Conservation (phyloP, 1,140 invertebrate species). For the Colletes latitarsis region DNA sequence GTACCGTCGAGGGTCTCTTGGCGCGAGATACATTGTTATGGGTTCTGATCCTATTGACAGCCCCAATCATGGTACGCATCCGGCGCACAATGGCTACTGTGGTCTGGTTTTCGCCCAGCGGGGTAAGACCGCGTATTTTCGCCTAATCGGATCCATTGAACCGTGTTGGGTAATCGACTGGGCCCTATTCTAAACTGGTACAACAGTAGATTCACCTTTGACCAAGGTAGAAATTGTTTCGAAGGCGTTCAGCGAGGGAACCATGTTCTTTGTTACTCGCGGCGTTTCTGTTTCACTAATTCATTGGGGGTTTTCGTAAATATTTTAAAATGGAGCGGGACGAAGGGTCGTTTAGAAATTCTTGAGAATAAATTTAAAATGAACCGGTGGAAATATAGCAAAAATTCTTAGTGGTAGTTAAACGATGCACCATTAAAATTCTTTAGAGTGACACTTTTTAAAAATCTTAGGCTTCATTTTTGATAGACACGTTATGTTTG, state of each 20-base stretch:
- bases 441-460: no score
- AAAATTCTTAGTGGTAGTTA: no score
- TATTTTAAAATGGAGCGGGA: not conserved
- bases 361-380: no score
- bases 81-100: conserved; percentile 36
- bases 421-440: no score
- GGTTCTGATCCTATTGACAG: conserved; percentile 67
- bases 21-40: conserved; percentile 72
- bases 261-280: not conserved
- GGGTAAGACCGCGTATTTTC: conserved; percentile 64
- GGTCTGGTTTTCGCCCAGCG: conserved; percentile 47
- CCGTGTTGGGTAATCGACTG: conserved; percentile 68
- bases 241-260: not conserved
- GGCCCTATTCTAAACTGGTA: conserved; percentile 13
- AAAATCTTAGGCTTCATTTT: no score
- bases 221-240: not conserved
- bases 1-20: conserved; percentile 67
- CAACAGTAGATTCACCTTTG: conserved; percentile 1
- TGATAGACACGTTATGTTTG: no score
- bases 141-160: conserved; percentile 73
- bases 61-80: conserved; percentile 38
- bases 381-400: no score
- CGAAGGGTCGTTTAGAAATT: no score
- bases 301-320: not conserved
- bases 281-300: not conserved